Conservation (phyloP, 2,113 vertebrate genomes). For the Sphyrna mokarran region DNA sequence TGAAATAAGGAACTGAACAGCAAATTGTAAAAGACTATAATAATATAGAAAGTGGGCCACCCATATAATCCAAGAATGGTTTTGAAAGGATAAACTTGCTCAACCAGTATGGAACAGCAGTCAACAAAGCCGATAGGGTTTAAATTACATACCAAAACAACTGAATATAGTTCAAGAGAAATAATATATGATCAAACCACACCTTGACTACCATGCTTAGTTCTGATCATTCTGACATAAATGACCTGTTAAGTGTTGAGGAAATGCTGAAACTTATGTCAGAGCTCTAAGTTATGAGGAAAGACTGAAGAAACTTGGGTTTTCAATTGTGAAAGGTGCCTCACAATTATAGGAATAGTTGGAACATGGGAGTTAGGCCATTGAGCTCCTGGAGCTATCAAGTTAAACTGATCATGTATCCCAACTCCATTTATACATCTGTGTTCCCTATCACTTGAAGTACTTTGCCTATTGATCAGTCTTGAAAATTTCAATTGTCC, state of each 20-base stretch:
- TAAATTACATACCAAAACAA: background rate
- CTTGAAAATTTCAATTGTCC: background rate
- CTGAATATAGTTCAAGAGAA: background rate
- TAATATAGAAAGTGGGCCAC: background rate
- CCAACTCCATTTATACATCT: background rate
- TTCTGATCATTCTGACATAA: background rate
- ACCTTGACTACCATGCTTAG: background rate
- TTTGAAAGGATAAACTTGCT: background rate
- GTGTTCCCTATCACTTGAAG: background rate
- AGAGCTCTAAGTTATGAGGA: background rate
- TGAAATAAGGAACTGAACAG: background rate
- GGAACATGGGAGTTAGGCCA: background rate
- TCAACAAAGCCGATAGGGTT: background rate
- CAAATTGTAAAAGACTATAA: background rate
- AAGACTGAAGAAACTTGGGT: background rate
- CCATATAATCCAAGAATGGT: background rate
- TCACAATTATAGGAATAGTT: background rate
- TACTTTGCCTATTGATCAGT: background rate
- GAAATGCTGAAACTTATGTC: background rate
- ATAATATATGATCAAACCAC: background rate
- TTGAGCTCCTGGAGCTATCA: background rate
- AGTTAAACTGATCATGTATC: background rate
- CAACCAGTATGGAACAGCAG: background rate
- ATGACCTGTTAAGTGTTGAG: background rate
- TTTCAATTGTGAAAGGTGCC: background rate